These are phyloP conservation scores for Pemphigus obesinymphae DNA, from an alignment of 1,140 invertebrate species.

Conservation along the genomic window DNA sequence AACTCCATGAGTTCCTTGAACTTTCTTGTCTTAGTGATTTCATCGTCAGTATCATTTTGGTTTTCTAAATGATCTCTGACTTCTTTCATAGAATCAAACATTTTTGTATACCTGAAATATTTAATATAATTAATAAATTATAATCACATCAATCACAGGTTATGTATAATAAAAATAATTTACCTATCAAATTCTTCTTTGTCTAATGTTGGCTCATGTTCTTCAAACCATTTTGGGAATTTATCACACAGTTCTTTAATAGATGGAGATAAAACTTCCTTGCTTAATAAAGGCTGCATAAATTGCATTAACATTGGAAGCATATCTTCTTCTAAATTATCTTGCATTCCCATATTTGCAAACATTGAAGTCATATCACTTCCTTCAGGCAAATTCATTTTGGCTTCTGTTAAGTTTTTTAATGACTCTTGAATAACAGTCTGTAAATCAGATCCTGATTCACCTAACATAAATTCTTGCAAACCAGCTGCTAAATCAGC, in stretches of 20 bases:
- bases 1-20: slow-evolving; percentile 30
- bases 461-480: slow-evolving; percentile 15
- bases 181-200: slow-evolving; percentile 27
- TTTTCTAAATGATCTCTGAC: slow-evolving; percentile 29
- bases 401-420: slow-evolving; percentile 17
- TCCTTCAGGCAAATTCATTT: slow-evolving; percentile 15
- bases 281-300: slow-evolving; percentile 15
- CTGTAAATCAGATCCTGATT: slow-evolving; percentile 23
- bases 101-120: slow-evolving; percentile 21
- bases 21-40: slow-evolving; percentile 7
- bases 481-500: background rate
- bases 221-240: slow-evolving; percentile 24
- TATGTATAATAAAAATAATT: background rate
- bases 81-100: slow-evolving; percentile 14
- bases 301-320: slow-evolving; percentile 33
- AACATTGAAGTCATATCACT: slow-evolving; percentile 24
- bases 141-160: background rate
- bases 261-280: slow-evolving; percentile 20
- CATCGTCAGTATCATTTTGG: slow-evolving; percentile 11
- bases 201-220: background rate
- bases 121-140: background rate
- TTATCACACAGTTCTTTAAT: slow-evolving; percentile 33
- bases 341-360: slow-evolving; percentile 19
- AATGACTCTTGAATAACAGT: slow-evolving; percentile 22
- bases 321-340: slow-evolving; percentile 16